These are phyloP conservation scores for Rotaria sp. DNA, from an alignment of 2,888 invertebrate species.

Conservation along the genomic window DNA sequence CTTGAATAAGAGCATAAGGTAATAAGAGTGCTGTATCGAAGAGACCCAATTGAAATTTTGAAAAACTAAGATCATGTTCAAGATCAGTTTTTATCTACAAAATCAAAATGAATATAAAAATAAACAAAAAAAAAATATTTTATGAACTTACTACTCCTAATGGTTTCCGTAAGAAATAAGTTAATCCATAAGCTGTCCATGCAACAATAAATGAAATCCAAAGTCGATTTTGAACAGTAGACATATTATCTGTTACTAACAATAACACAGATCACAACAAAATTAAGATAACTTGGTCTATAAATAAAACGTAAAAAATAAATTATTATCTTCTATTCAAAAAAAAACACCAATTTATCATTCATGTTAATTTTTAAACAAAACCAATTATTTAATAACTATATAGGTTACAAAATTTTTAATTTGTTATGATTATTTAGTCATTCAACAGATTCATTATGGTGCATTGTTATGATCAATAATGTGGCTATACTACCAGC, in stretches of 20 bases:
- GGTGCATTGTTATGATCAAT: too few species aligned
- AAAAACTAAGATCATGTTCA: slow-evolving; percentile 51
- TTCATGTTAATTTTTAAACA: too few species aligned
- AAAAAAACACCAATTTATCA: too few species aligned
- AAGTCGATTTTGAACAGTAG: not conserved
- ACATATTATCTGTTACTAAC: not conserved
- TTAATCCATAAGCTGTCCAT: slow-evolving; percentile 54
- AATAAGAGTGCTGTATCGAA: slow-evolving; percentile 57
- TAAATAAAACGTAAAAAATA: too few species aligned
- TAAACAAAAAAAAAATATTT: not conserved
- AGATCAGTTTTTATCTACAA: slow-evolving; percentile 55
- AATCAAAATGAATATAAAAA: not conserved
- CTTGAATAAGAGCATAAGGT: slow-evolving; percentile 56
- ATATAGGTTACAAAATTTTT: too few species aligned
- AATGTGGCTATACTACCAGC: too few species aligned
- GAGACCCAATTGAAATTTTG: slow-evolving; percentile 55
- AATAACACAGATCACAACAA: too few species aligned
- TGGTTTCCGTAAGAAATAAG: slow-evolving; percentile 57
- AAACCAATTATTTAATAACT: too few species aligned
- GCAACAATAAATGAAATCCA: slow-evolving; percentile 48
- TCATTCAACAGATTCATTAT: too few species aligned
- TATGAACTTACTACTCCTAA: slow-evolving; percentile 53
- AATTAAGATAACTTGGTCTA: too few species aligned
- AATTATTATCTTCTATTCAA: too few species aligned
- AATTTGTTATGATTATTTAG: too few species aligned